Base-by-base conservation (phyloP, 35 echinoderm and acorn worm genomes). In the Holothuria glaberrima region DNA sequence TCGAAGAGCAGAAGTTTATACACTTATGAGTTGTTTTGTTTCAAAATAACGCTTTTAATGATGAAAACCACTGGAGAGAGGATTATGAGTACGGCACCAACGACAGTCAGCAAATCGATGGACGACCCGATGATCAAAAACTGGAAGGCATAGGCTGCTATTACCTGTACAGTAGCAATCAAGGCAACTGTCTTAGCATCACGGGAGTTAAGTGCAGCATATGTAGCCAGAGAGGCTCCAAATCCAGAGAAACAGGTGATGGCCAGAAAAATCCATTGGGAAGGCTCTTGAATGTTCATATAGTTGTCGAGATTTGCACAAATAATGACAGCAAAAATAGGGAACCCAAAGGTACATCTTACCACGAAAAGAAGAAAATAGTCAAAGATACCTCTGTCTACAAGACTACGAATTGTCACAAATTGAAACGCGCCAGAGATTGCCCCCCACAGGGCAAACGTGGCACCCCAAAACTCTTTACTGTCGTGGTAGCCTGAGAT, bases 161-260 rank as follows among this genome's bases (percentile, higher is more conserved):
- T 24, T 18, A 78, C 74, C 50, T 78, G 74, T 22, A 78, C 38
- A n/a, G 74, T 78, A 0, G 74, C 74, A 24, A 78, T 24, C 20
- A 78, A 48, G 35, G 74, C n/a, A 26, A 78, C 74, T n/a, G 74
- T 78, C 17, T 78, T 78, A 9, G 74, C 74, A 38, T 78, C 74
- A 78, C 74, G 74, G 25, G 74, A 78, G 26, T 78, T 24, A 21
- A 78, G 26, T 35, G 74, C 74, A 22, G 50, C 16, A 48, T 78
- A 78, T 0, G 74, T 78, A 9, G 41, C 10, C 33, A 78, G 33
- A 3, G 74, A 78, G 33, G 74, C 74, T 27, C 21, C 19, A 27
- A 78, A n/a, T 1, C 74, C 74, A 50, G 74, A 50, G 38, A 48
- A 50, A 33, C 74, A 78, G 18, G 74, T 48, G 3, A 78, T 20